Evolutionary conservation across 2,797 vertebrate species (phyloP).

Genomic region (Tinamus major): DNA sequence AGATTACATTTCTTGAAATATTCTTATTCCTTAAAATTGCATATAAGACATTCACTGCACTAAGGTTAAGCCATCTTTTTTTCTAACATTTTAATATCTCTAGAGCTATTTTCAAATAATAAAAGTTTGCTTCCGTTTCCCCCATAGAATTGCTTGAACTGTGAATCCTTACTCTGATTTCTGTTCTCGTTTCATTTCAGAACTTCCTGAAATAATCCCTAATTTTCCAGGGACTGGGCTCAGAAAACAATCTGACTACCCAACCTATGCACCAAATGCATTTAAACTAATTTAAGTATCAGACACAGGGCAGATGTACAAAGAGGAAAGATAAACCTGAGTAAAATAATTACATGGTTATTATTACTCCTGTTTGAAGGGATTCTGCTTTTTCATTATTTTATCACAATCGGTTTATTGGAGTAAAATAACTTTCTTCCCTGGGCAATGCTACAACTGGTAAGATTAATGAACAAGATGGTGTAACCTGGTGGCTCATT

Average conservation of each 20-base stretch:
- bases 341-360: background rate
- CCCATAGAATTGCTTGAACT: background rate
- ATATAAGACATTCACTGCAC: background rate
- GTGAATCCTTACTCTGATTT: background rate
- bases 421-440: background rate
- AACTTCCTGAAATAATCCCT: background rate
- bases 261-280: background rate
- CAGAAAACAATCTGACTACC: background rate
- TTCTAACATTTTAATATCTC: slow-evolving; percentile 26
- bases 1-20: background rate
- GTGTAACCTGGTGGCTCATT: background rate
- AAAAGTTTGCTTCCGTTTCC: background rate
- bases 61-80: slow-evolving; percentile 12
- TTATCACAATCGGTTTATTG: background rate
- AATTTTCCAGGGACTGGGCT: background rate
- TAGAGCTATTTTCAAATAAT: slow-evolving; percentile 20
- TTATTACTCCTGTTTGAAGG: background rate
- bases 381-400: background rate
- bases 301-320: background rate
- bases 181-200: background rate
- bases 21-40: background rate
- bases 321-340: background rate
- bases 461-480: background rate
- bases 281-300: background rate
- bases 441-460: background rate